These are phyloP conservation scores for Oostethus manadensis DNA, from an alignment of 2,113 vertebrate genomes.

Conservation along the genomic window DNA sequence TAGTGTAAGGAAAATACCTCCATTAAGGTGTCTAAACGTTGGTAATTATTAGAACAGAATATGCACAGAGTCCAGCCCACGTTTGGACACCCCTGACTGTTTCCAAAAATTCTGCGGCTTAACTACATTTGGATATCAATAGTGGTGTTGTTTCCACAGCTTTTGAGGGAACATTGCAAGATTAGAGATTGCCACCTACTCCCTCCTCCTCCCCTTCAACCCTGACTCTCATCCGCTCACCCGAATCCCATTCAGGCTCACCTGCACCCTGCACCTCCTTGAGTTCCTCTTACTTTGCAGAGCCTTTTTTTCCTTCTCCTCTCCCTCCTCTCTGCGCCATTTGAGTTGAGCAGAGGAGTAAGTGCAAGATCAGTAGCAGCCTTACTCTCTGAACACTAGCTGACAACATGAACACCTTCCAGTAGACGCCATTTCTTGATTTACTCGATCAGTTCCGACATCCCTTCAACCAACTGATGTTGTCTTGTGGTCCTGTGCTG, in stretches of 20 bases:
- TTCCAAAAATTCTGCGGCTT: no score
- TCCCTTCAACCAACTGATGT: conserved; percentile 11
- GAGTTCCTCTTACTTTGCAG: conserved; percentile 54
- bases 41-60: no score
- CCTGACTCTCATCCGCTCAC: conserved; percentile 48
- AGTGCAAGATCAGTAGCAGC: conserved; percentile 74
- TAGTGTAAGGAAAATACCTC: no score
- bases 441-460: conserved; percentile 33
- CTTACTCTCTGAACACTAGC: conserved; percentile 73
- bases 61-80: no score
- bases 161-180: conserved; percentile 42
- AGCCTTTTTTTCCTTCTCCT: conserved; percentile 56
- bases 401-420: conserved; percentile 50
- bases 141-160: conserved; percentile 24
- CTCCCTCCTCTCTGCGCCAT: conserved; percentile 59
- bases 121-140: not conserved
- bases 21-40: no score
- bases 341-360: conserved; percentile 75
- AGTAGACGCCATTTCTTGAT: conserved; percentile 48
- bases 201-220: conserved; percentile 11
- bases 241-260: conserved; percentile 46
- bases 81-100: no score
- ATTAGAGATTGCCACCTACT: conserved; percentile 16
- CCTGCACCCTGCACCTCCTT: conserved; percentile 51
- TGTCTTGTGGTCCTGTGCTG: conserved; percentile 9